Evolutionary conservation across 2,113 vertebrate species (phyloP).

Genomic region (Podarcis cretensis): DNA sequence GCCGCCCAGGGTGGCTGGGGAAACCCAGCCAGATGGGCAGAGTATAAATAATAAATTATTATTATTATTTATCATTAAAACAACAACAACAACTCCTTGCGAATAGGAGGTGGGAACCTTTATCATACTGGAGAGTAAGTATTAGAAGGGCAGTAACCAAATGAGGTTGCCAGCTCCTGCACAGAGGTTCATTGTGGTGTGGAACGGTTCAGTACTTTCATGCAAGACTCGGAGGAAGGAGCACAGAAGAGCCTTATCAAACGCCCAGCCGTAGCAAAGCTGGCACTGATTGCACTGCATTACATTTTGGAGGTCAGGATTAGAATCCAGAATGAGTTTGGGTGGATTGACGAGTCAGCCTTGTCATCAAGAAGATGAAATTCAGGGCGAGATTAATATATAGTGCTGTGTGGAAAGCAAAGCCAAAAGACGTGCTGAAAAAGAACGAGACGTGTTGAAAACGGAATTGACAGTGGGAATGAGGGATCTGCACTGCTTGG

Average conservation of each 20-base stretch:
- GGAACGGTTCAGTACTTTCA: not conserved
- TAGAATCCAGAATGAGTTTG: slow-evolving; percentile 22
- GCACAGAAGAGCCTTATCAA: not conserved
- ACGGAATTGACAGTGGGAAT: not conserved
- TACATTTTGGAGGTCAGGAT: slow-evolving; percentile 22
- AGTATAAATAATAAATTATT: too few species aligned
- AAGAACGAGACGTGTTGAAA: not conserved
- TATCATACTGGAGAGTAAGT: not conserved
- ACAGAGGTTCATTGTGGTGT: not conserved
- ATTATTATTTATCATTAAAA: too few species aligned
- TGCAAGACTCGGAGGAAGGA: not conserved
- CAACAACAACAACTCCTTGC: too few species aligned
- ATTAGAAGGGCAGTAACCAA: not conserved
- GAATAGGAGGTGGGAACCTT: too few species aligned
- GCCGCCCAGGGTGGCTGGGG: too few species aligned
- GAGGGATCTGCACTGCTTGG: not conserved
- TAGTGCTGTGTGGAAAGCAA: slow-evolving; percentile 7
- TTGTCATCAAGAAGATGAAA: slow-evolving; percentile 19
- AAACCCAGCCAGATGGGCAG: too few species aligned
- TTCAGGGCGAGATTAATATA: slow-evolving; percentile 1
- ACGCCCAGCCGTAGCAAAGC: not conserved
- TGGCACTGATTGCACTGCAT: slow-evolving; percentile 11
- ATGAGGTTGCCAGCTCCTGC: not conserved
- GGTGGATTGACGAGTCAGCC: not conserved
- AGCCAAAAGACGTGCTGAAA: not conserved